Conservation (phyloP, 2,888 invertebrate genomes). For the Stenichneumon culpator region DNA sequence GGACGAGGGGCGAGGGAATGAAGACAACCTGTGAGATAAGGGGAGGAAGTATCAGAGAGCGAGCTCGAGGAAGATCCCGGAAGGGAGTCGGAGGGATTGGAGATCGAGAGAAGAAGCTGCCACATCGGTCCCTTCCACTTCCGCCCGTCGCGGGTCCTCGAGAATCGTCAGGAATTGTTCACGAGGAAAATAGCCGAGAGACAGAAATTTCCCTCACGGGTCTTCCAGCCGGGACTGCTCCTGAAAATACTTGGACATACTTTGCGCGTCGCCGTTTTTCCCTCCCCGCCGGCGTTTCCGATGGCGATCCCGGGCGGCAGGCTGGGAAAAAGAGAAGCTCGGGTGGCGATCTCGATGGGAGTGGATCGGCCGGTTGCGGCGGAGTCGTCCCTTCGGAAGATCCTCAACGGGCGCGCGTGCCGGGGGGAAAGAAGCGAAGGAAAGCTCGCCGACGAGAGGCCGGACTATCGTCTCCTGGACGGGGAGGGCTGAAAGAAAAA, state of each 20-base stretch:
- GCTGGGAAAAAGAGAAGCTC: slow-evolving; percentile 37
- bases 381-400: not conserved
- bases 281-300: slow-evolving; percentile 29
- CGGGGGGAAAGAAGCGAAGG: not conserved
- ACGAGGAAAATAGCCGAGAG: slow-evolving; percentile 77
- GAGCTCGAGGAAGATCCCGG: slow-evolving; percentile 8
- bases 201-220: slow-evolving; percentile 77
- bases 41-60: slow-evolving; percentile 8
- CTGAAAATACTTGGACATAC: slow-evolving; percentile 80
- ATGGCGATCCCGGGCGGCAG: slow-evolving; percentile 36
- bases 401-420: slow-evolving; percentile 9
- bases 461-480: not conserved
- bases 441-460: slow-evolving; percentile 5
- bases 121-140: slow-evolving; percentile 37
- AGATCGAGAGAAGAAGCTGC: slow-evolving; percentile 59
- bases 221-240: slow-evolving; percentile 69
- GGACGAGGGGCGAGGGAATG: slow-evolving; percentile 13
- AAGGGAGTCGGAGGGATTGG: slow-evolving; percentile 25
- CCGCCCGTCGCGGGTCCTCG: slow-evolving; percentile 34
- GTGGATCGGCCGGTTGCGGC: not conserved
- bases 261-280: slow-evolving; percentile 74
- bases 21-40: slow-evolving; percentile 51
- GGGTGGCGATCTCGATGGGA: slow-evolving; percentile 14
- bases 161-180: slow-evolving; percentile 74
- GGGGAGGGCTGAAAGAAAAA: slow-evolving; percentile 69